These are phyloP conservation scores for Synchiropus splendidus DNA, from an alignment of 2,113 vertebrate genomes.

Conservation along the genomic window DNA sequence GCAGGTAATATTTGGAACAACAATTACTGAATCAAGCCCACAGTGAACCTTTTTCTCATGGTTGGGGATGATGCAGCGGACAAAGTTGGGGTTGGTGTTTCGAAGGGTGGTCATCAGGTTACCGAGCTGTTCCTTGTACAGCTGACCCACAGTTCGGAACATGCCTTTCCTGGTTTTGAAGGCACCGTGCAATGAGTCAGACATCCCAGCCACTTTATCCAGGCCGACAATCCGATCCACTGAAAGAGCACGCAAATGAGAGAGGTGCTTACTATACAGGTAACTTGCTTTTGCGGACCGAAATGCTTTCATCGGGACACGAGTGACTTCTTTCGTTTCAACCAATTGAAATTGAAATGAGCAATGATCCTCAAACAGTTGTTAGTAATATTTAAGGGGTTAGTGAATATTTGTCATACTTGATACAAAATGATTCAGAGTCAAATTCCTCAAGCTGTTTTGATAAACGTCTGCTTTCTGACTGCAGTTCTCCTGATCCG, in stretches of 20 bases:
- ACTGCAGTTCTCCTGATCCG: too few relatives aligned
- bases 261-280: too few relatives aligned
- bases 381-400: too few relatives aligned
- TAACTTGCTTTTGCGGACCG: too few relatives aligned
- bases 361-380: too few relatives aligned
- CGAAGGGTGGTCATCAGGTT: constrained; percentile 93
- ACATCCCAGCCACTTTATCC: constrained; percentile 96
- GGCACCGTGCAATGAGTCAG: constrained; percentile 77
- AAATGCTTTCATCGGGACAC: too few relatives aligned
- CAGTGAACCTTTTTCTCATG: constrained; percentile 91
- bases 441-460: too few relatives aligned
- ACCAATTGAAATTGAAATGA: too few relatives aligned
- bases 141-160: constrained; percentile 95
- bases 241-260: constrained; percentile 41
- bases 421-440: too few relatives aligned
- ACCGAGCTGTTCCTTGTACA: constrained; percentile 93
- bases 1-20: background rate
- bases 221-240: constrained; percentile 94
- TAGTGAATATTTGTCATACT: too few relatives aligned
- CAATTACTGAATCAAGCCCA: background rate
- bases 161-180: constrained; percentile 95
- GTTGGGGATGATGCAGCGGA: constrained; percentile 97
- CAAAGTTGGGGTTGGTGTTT: constrained; percentile 98
- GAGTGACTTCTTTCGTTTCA: too few relatives aligned
- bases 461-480: too few relatives aligned